These are phyloP conservation scores for Tetranychus piercei DNA, from an alignment of 2,888 invertebrate species.

Conservation along the genomic window DNA sequence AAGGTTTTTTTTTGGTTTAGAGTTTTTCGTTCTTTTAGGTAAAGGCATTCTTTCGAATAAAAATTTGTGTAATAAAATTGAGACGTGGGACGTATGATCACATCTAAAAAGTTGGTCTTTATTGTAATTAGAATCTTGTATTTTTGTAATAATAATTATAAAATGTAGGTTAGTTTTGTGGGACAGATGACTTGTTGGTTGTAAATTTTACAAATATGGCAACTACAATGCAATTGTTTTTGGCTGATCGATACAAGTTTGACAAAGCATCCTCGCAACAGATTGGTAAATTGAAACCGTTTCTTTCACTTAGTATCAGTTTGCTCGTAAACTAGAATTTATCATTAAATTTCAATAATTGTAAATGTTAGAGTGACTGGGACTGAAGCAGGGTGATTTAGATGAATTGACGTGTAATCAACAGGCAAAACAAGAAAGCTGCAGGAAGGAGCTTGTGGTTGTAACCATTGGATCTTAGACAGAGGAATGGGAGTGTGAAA, in stretches of 20 bases:
- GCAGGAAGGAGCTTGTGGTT: constrained; percentile 57
- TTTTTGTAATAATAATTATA: constrained; percentile 79
- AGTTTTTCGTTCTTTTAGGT: constrained; percentile 81
- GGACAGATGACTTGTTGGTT: constrained; percentile 70
- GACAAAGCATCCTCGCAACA: constrained; percentile 74
- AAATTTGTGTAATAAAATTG: constrained; percentile 80
- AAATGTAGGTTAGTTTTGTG: constrained; percentile 68
- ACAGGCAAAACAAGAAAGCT: constrained; percentile 71
- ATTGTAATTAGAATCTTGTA: constrained; percentile 73
- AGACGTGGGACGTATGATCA: constrained; percentile 91
- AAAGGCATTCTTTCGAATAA: constrained; percentile 80
- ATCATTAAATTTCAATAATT: constrained; percentile 65
- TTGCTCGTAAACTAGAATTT: constrained; percentile 46
- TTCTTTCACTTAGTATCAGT: constrained; percentile 45
- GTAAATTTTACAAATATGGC: constrained; percentile 77
- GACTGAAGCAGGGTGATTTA: constrained; percentile 27
- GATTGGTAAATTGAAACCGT: constrained; percentile 54
- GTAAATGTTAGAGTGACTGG: constrained; percentile 29
- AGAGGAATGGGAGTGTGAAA: constrained; percentile 78
- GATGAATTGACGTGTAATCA: constrained; percentile 29
- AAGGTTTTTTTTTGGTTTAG: constrained; percentile 68
- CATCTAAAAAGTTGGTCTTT: constrained; percentile 71
- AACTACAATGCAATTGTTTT: constrained; percentile 76
- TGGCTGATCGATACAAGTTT: constrained; percentile 96
- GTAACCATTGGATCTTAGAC: constrained; percentile 81